These are phyloP conservation scores for Misgurnus mizolepis DNA, from an alignment of 2,113 vertebrate species.

Conservation along the genomic window DNA sequence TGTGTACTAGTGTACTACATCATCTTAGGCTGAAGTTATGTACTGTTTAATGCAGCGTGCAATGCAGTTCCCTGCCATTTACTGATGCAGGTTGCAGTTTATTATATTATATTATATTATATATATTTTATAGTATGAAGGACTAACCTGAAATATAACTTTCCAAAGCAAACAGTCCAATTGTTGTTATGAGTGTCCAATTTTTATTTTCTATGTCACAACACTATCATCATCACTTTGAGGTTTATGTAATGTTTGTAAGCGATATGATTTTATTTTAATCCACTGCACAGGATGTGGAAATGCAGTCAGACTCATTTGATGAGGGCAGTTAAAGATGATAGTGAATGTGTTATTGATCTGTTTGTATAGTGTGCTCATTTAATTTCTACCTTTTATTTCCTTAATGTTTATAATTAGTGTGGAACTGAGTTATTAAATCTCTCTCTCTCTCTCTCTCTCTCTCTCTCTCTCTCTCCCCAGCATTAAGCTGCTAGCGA, in stretches of 20 bases:
- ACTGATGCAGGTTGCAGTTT: not conserved
- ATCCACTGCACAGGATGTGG: not conserved
- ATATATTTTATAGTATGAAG: no score
- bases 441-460: conserved; percentile 25
- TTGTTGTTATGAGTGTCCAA: not conserved
- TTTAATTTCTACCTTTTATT: not conserved
- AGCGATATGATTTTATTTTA: not conserved
- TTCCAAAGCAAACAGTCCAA: not conserved
- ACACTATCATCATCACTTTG: not conserved
- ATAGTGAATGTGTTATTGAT: conserved; percentile 9
- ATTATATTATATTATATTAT: not conserved
- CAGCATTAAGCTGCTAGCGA: conserved; percentile 95
- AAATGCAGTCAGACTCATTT: not conserved
- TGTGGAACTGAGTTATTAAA: not conserved
- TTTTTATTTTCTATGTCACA: not conserved
- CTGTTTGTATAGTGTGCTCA: not conserved
- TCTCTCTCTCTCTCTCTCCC: conserved; percentile 51
- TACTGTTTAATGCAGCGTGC: no score
- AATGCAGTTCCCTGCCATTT: no score
- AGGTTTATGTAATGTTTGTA: not conserved
- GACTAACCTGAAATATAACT: not conserved
- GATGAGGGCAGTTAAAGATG: not conserved
- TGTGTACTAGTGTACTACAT: no score
- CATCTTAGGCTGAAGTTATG: no score
- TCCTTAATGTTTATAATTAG: not conserved